These are phyloP conservation scores for Villa cingulata DNA, from an alignment of 2,888 invertebrate genomes.

Conservation along the genomic window DNA sequence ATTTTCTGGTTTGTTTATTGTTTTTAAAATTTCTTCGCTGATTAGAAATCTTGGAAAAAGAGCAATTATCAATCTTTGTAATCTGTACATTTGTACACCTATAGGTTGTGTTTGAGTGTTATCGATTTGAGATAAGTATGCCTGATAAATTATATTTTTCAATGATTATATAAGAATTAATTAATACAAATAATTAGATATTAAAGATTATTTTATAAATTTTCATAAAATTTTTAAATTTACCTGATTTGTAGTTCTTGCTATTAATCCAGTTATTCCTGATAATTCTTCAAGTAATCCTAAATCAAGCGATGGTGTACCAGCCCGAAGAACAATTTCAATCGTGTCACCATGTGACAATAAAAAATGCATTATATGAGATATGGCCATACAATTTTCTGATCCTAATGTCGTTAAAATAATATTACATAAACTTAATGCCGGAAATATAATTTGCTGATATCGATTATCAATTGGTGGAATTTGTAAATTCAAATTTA, in stretches of 20 bases:
- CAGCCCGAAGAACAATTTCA: slow-evolving; percentile 60
- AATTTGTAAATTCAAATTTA: slow-evolving; percentile 36
- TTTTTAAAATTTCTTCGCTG: slow-evolving; percentile 31
- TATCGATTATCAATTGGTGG: slow-evolving; percentile 57
- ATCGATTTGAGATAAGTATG: slow-evolving; percentile 24
- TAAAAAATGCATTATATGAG: slow-evolving; percentile 67
- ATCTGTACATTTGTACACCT: slow-evolving; percentile 48
- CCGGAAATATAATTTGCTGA: slow-evolving; percentile 70
- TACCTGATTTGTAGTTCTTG: slow-evolving; percentile 49
- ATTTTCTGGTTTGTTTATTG: slow-evolving; percentile 25
- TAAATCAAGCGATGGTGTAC: slow-evolving; percentile 48
- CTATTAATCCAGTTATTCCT: slow-evolving; percentile 59
- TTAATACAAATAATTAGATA: not conserved
- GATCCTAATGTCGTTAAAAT: slow-evolving; percentile 69
- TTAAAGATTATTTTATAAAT: too few species aligned
- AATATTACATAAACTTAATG: slow-evolving; percentile 66
- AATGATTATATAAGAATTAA: not conserved
- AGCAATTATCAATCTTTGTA: slow-evolving; percentile 61
- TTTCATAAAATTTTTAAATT: not conserved
- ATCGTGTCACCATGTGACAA: slow-evolving; percentile 71
- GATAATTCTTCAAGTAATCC: slow-evolving; percentile 61
- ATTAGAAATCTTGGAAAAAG: slow-evolving; percentile 57
- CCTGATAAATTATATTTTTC: slow-evolving; percentile 32
- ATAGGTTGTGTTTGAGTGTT: slow-evolving; percentile 36
- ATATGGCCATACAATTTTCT: slow-evolving; percentile 67